Evolutionary conservation across 2,797 vertebrate species (phyloP).

Genomic region (Catamblyrhynchus diadema): DNA sequence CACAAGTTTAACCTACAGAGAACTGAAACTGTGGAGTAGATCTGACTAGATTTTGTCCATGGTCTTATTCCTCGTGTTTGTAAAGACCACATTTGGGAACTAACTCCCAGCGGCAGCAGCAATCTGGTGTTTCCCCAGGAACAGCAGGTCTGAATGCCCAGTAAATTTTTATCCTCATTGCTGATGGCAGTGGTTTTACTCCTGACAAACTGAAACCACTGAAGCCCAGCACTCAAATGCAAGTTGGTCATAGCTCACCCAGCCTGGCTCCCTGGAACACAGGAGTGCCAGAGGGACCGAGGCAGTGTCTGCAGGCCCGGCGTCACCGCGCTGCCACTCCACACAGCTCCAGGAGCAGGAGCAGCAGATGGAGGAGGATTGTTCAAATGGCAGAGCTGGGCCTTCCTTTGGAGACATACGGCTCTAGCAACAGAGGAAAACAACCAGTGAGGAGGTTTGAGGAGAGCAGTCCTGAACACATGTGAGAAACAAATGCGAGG

Average conservation of each 20-base stretch:
- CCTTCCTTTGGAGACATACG: background rate
- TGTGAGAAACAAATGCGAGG: conserved; percentile 17
- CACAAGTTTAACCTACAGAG: background rate
- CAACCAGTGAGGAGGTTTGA: conserved; percentile 11
- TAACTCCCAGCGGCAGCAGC: background rate
- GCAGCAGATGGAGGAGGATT: background rate
- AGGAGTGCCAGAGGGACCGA: background rate
- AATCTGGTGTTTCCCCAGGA: background rate
- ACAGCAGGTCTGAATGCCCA: background rate
- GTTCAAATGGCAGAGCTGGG: conserved; percentile 21
- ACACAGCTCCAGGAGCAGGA: background rate
- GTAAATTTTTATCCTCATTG: background rate
- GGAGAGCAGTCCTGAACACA: conserved; percentile 37
- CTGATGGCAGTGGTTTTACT: background rate
- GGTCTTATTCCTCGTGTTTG: background rate
- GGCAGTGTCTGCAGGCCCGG: background rate
- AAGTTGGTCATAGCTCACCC: background rate
- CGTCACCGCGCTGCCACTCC: background rate
- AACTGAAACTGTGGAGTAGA: background rate
- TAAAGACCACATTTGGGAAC: background rate
- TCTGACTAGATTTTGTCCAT: background rate
- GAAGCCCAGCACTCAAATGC: background rate
- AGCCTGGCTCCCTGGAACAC: background rate
- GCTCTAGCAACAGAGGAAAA: conserved; percentile 24
- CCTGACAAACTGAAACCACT: background rate